Conservation (phyloP, 2,888 invertebrate species). For the Andrena bucephala region DNA sequence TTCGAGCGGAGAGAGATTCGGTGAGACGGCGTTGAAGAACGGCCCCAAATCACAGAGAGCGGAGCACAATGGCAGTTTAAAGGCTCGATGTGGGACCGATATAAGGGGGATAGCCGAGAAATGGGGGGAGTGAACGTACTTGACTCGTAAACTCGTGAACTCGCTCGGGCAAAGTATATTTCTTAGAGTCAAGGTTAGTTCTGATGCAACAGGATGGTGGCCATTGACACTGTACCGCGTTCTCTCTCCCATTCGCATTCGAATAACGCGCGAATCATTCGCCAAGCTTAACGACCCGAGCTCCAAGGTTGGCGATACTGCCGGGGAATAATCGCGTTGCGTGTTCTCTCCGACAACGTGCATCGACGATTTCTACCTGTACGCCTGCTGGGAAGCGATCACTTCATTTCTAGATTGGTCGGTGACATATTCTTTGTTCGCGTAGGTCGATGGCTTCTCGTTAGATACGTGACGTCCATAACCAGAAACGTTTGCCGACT, state of each 20-base stretch:
- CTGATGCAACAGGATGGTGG: conserved; percentile 84
- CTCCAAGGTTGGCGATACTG: conserved; percentile 7
- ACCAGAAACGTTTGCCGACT: conserved; percentile 26
- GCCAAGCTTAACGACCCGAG: background rate
- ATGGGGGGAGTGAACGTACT: conserved; percentile 75
- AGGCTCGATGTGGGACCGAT: conserved; percentile 44
- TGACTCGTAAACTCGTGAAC: conserved; percentile 71
- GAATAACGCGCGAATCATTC: conserved; percentile 31
- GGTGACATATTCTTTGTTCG: conserved; percentile 28
- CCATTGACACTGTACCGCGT: conserved; percentile 74
- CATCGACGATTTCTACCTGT: background rate
- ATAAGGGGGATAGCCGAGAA: conserved; percentile 58
- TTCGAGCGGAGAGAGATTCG: background rate
- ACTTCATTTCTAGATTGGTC: conserved; percentile 1
- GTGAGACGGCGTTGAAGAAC: background rate
- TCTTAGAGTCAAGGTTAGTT: conserved; percentile 82
- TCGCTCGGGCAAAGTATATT: conserved; percentile 74
- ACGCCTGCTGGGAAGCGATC: background rate
- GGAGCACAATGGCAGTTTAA: conserved; percentile 27
- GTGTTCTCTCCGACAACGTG: background rate
- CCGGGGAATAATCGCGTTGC: conserved; percentile 8
- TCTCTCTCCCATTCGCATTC: conserved; percentile 47
- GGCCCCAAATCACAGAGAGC: conserved; percentile 2
- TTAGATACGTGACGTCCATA: conserved; percentile 56
- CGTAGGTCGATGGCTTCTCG: conserved; percentile 17